These are phyloP conservation scores for Drosophila gunungcola DNA, from an alignment of 1,140 invertebrate species.

Conservation along the genomic window DNA sequence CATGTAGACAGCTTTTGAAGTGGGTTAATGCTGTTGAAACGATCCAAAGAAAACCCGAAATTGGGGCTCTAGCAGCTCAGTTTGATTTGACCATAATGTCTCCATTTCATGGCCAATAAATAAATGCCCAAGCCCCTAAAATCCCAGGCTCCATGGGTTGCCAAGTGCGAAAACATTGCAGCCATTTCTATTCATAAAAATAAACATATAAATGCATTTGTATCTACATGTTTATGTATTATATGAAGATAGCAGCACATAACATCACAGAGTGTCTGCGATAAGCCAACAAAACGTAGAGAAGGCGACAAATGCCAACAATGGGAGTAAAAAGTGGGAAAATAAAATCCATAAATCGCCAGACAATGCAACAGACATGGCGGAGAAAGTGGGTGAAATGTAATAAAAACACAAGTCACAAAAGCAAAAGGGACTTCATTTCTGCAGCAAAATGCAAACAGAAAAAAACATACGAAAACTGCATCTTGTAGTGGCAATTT, in stretches of 20 bases:
- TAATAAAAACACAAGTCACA: slow-evolving; percentile 69
- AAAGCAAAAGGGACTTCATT: slow-evolving; percentile 55
- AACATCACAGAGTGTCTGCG: slow-evolving; percentile 55
- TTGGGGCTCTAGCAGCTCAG: slow-evolving; percentile 13
- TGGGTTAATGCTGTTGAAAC: slow-evolving; percentile 35
- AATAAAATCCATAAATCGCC: slow-evolving; percentile 82
- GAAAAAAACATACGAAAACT: background rate
- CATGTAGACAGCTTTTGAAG: slow-evolving; percentile 46
- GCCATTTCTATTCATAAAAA: slow-evolving; percentile 40
- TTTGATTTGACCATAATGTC: slow-evolving; percentile 38
- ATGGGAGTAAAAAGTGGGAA: slow-evolving; percentile 71
- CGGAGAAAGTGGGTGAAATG: slow-evolving; percentile 22
- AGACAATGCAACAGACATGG: slow-evolving; percentile 62
- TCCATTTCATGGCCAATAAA: slow-evolving; percentile 54
- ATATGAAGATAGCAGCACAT: slow-evolving; percentile 17
- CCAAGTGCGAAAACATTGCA: slow-evolving; percentile 44
- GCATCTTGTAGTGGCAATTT: slow-evolving; percentile 58
- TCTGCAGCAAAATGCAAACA: slow-evolving; percentile 25
- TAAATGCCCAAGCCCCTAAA: background rate
- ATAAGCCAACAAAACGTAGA: slow-evolving; percentile 74
- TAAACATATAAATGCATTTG: slow-evolving; percentile 6
- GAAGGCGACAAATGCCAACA: slow-evolving; percentile 78
- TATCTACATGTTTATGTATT: slow-evolving; percentile 3
- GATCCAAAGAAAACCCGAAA: slow-evolving; percentile 4
- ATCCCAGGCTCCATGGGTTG: slow-evolving; percentile 17